Percentiles rank a stretch among this genome's conserved stretches.
Evolutionary conservation across 2,113 vertebrate species (phyloP).

Genomic region (Orientallactaga bullata): DNA sequence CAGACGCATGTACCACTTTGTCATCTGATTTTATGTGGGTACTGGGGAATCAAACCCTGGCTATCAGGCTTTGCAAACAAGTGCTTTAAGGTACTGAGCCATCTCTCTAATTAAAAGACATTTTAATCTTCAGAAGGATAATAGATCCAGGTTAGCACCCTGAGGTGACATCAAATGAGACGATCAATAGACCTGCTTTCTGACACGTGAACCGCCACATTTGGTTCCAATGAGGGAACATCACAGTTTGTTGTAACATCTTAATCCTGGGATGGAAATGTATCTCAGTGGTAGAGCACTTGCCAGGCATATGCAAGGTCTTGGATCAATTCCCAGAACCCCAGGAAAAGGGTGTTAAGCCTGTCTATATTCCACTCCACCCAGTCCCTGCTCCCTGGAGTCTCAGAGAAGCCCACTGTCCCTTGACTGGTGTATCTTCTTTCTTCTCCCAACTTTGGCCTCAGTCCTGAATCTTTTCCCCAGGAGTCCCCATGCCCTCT

Average conservation of each 20-base stretch:
- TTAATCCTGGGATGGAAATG: too few relatives aligned
- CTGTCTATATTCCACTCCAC: neutral
- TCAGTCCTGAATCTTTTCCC: neutral
- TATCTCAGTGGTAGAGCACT: too few relatives aligned
- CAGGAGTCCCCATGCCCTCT: neutral
- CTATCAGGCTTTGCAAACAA: too few relatives aligned
- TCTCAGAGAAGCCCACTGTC: neutral
- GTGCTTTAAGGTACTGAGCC: too few relatives aligned
- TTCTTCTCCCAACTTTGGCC: neutral
- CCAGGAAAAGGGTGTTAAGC: too few relatives aligned
- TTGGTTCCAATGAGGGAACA: accelerated
- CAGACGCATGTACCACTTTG: too few relatives aligned
- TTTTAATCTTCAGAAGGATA: too few relatives aligned
- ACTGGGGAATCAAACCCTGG: too few relatives aligned
- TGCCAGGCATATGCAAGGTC: too few relatives aligned
- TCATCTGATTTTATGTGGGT: too few relatives aligned
- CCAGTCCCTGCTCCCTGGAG: accelerated
- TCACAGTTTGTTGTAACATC: neutral
- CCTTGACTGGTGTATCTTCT: neutral
- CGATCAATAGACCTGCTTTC: accelerated
- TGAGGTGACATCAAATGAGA: neutral
- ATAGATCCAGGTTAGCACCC: neutral
- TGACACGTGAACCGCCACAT: accelerated
- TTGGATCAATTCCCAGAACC: too few relatives aligned
- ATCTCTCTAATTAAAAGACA: too few relatives aligned